A percentile compares a stretch with the other conserved stretches of the same genome.
Conservation (phyloP, 1,140 invertebrate species). For the Adelges cooleyi region DNA sequence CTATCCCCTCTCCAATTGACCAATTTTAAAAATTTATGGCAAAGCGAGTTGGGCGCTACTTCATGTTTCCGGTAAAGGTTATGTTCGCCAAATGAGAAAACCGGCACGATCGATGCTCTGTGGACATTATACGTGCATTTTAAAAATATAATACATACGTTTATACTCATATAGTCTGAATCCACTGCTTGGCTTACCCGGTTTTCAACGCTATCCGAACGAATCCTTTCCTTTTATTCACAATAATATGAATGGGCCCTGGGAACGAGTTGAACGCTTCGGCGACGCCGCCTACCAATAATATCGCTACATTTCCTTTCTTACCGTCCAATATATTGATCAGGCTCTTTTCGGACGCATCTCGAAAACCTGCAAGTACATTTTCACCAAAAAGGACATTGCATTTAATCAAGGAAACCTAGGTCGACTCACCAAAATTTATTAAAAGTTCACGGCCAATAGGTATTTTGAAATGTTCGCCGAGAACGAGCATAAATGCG, state of each 20-base stretch:
- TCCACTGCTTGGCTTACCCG: constrained; percentile 53
- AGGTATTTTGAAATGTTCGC: too few species aligned
- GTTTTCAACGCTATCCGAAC: constrained; percentile 62
- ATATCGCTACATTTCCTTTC: constrained; percentile 47
- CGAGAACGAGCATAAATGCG: too few species aligned
- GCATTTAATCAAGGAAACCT: too few species aligned
- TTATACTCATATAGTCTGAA: too few species aligned
- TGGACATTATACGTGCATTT: too few species aligned
- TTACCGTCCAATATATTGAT: not conserved
- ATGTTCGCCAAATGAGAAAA: constrained; percentile 86
- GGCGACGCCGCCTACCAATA: constrained; percentile 71
- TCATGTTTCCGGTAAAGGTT: constrained; percentile 68
- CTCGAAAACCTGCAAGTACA: not conserved
- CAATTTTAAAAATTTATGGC: too few species aligned
- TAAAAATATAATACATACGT: too few species aligned
- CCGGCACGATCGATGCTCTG: constrained; percentile 71
- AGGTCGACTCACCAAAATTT: too few species aligned
- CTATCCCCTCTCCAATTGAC: too few species aligned
- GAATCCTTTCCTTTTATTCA: constrained; percentile 68
- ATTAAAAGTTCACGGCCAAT: too few species aligned
- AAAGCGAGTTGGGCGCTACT: too few species aligned
- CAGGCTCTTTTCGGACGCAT: not conserved
- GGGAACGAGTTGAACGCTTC: constrained; percentile 62
- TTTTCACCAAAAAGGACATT: too few species aligned
- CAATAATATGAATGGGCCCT: constrained; percentile 54